phyloP scores from a whole-genome alignment of 37 sponge, comb jelly and placozoan species.

The Theonella swinhoei region DNA sequence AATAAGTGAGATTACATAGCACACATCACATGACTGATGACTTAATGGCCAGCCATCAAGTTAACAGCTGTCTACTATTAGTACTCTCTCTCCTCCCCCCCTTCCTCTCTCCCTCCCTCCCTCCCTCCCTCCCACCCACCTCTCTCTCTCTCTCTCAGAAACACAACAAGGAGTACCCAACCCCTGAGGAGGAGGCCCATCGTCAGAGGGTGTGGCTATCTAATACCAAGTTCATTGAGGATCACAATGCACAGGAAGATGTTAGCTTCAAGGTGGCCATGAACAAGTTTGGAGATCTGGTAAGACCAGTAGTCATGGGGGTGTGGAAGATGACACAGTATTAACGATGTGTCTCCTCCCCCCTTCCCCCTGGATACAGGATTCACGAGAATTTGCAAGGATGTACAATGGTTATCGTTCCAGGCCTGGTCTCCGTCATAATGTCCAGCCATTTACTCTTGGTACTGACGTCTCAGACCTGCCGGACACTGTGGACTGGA shows the following conservation, averaged over 20 bases:
- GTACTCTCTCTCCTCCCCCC: too few relatives aligned
- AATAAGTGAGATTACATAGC: too few relatives aligned
- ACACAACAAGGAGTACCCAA: conserved; percentile 18
- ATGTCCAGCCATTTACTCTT: background rate
- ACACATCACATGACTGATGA: too few relatives aligned
- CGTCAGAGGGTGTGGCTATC: background rate
- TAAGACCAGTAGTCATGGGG: too few relatives aligned
- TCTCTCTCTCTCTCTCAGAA: background rate
- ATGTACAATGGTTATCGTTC: background rate
- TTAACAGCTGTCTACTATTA: too few relatives aligned
- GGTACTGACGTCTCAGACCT: background rate
- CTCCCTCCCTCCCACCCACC: too few relatives aligned
- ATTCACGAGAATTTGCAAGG: background rate
- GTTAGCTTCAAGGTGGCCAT: conserved; percentile 20
- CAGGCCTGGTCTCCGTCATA: background rate
- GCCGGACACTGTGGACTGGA: conserved; percentile 74
- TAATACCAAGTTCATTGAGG: conserved; percentile 29
- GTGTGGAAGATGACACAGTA: too few relatives aligned
- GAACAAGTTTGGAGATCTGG: conserved; percentile 49
- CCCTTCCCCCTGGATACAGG: too few relatives aligned
- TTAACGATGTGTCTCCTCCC: too few relatives aligned
- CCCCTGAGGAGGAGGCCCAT: background rate
- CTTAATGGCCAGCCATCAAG: too few relatives aligned
- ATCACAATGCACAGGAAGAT: conserved; percentile 9
- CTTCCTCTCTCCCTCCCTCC: too few relatives aligned